Percentiles rank a stretch among this genome's conserved stretches.
phyloP scores from a whole-genome alignment of 1,140 invertebrate species.

The Halesus radiatus region DNA sequence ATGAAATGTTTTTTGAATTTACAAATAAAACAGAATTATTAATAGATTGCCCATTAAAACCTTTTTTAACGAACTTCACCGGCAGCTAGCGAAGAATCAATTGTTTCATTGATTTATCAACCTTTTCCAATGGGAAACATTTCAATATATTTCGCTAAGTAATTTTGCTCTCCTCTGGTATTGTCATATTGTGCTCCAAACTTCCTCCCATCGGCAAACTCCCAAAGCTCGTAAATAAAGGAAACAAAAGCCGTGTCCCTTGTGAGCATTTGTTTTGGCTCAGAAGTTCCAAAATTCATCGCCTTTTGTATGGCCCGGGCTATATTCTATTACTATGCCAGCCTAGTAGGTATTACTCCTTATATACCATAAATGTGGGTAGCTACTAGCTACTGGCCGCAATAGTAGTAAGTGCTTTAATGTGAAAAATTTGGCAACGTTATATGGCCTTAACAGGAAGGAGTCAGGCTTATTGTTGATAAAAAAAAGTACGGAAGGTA shows the following conservation, averaged over 20 bases:
- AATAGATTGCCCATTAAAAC: no score
- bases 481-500: no score
- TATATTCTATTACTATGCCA: background rate
- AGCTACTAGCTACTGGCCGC: no score
- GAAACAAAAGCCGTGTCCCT: conserved; percentile 42
- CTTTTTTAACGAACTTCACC: no score
- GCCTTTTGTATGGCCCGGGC: conserved; percentile 4
- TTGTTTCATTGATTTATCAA: no score
- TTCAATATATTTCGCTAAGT: background rate
- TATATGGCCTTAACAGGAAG: background rate
- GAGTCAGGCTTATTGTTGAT: no score
- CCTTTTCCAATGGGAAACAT: background rate
- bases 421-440: background rate
- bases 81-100: no score
- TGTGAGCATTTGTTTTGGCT: conserved; percentile 41
- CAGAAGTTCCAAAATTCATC: conserved; percentile 21
- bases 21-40: no score
- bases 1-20: no score
- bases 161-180: conserved; percentile 1
- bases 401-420: background rate
- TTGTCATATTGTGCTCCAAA: conserved; percentile 24
- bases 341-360: no score
- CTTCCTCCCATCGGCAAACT: conserved; percentile 21
- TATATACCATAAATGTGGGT: no score
- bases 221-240: conserved; percentile 41